Evolutionary conservation across 2,797 vertebrate genomes (phyloP).

Genomic region (Neosilurus mollespiculum): DNA sequence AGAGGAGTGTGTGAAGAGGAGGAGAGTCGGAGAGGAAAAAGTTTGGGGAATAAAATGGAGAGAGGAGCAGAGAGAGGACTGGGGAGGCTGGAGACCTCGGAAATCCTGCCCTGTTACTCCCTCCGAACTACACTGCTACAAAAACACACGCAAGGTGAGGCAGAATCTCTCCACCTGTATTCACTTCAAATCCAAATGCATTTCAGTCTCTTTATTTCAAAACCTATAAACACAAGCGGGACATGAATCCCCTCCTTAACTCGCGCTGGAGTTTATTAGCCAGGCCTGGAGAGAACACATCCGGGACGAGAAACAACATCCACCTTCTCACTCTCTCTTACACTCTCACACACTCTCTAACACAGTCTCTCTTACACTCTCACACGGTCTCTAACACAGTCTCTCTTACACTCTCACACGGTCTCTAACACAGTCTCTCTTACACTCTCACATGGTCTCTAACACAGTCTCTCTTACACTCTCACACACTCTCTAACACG

Average conservation of each 20-base stretch:
- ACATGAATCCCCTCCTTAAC: neutral
- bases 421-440: too few relatives aligned
- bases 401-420: too few relatives aligned
- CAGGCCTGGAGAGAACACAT: slow-evolving; percentile 40
- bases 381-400: too few relatives aligned
- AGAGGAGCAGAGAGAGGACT: slow-evolving; percentile 75
- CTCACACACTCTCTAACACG: too few relatives aligned
- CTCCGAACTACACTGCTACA: slow-evolving; percentile 38
- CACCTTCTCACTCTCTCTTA: too few relatives aligned
- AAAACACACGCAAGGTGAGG: slow-evolving; percentile 59
- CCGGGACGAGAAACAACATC: too few relatives aligned
- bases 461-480: too few relatives aligned
- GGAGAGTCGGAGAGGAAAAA: slow-evolving; percentile 47
- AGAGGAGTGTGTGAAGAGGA: neutral
- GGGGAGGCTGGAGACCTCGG: slow-evolving; percentile 69
- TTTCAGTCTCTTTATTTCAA: neutral
- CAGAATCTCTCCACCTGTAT: too few relatives aligned
- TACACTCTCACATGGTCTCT: too few relatives aligned
- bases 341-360: too few relatives aligned
- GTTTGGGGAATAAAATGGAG: slow-evolving; percentile 70
- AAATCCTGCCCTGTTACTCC: slow-evolving; percentile 68
- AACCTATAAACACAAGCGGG: neutral
- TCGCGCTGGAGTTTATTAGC: neutral
- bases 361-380: too few relatives aligned
- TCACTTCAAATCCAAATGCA: too few relatives aligned